Base-by-base conservation (phyloP, 2,888 invertebrate species). In the Tetropium fuscum region DNA sequence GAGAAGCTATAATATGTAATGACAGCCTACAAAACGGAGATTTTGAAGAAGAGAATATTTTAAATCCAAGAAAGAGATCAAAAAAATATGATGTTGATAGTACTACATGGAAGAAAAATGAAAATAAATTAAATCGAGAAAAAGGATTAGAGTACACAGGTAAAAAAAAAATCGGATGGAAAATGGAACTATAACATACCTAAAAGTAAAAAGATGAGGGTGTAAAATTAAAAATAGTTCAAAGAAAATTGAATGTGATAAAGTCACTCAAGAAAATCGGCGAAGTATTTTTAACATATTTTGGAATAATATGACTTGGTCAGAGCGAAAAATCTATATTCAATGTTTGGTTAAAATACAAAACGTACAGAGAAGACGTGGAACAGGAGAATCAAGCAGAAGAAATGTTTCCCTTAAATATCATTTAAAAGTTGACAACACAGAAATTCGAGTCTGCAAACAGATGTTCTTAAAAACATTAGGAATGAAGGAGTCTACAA, bases 401-500 rank as follows among this genome's bases (percentile, higher is more conserved):
- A 51, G 40, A 40, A 4, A 25, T 2, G 8, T 27, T 4, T 38
- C 48, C 15, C 10, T 49, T 2, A 19, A 49, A 11, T 51, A 51
- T 11, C 49, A 51, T 25, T 15, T 51, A 15, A 51, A 51, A 38
- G 32, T 51, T 38, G 25, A 25, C 7, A 22, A 51, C 30, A 2
- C 27, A 18, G 18, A 18, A 18, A 30, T 51, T 15, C 51, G 16
- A 18, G 51, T 51, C 18, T 51, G 51, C 7, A 51, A 41, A 7
- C 25, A 41, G 16, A 51, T 51, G 30, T 40, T 51, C 30, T 40
- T 51, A 7, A 40, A 40, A 10, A 51, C 51, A 51, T 2, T 51
- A 41, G 40, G 10, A 18, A 18, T 30, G 30, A 51, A 15, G 18
- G 51, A 51, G 15, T 41, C 27, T 16, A 40, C 41, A 7, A 41